A percentile compares a stretch with the other conserved stretches of the same genome.
Conservation (phyloP, 1,140 invertebrate species). For the Luehdorfia chinensis region DNA sequence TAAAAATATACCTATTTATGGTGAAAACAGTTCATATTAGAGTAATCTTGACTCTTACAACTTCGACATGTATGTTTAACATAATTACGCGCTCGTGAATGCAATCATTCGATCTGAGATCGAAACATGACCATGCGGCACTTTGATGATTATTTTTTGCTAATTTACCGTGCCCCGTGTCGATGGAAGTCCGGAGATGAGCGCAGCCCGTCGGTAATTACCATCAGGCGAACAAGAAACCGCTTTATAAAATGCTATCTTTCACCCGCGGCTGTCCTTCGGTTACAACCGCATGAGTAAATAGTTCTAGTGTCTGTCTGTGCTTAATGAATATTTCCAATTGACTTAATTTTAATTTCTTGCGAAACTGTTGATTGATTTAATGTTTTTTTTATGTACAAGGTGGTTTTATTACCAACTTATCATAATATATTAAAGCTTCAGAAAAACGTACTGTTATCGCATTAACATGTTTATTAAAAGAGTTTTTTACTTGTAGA, state of each 20-base stretch:
- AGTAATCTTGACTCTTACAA: no score
- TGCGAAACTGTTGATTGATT: background rate
- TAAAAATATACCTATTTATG: no score
- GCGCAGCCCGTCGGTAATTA: conserved; percentile 39
- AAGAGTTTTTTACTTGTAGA: no score
- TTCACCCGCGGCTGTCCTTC: conserved; percentile 4
- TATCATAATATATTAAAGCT: no score
- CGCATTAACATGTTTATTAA: no score
- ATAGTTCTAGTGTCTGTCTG: conserved; percentile 5
- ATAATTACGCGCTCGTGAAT: background rate
- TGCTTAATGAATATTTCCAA: conserved; percentile 8
- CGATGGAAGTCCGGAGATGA: conserved; percentile 61
- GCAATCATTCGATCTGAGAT: conserved; percentile 13
- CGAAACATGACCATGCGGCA: conserved; percentile 15
- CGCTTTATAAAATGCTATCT: conserved; percentile 13
- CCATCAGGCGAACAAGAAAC: conserved; percentile 25
- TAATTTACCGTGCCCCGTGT: conserved; percentile 65
- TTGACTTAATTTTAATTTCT: background rate
- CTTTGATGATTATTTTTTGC: conserved; percentile 70
- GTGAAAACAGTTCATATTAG: no score
- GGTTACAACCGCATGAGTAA: conserved; percentile 1
- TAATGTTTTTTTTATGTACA: background rate
- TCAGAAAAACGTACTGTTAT: no score
- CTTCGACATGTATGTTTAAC: conserved; percentile 5
- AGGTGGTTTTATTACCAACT: background rate